Evolutionary conservation across 1,140 invertebrate species (phyloP), one percentile per base, ranked within the genome.

Genomic region (Scaptomyza pallida): DNA sequence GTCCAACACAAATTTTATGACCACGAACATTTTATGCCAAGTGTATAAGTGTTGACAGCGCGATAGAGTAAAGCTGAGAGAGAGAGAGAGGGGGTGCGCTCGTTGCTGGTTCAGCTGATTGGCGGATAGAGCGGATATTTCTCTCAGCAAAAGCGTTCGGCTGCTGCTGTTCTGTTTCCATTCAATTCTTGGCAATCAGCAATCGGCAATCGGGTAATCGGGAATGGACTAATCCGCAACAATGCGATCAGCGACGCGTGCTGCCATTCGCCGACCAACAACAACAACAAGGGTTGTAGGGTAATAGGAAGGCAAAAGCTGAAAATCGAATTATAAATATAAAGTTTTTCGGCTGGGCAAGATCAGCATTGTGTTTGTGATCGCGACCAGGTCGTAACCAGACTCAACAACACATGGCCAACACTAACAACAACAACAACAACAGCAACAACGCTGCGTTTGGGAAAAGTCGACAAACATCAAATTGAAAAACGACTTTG

Each of bases 101-200:
- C n/a, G 16, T 19, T 15, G 16, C 5, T 6, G 10, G 15, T 3
- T 8, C 33, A 8, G 13, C 33, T n/a, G 3, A n/a, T 37, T 37
- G n/a, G 33, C 12, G n/a, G 33, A 2, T 3, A 37, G 43, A 64
- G 41, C 73, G 78, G 79, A 78, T 65, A 33, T 77, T 60, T 80
- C 81, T 71, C 64, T 85, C 76, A 59, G 70, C 69, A 40, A 30
- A n/a, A 6, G 35, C 23, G 9, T 5, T 26, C 26, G 26, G 26
- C 16, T 15, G 50, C 54, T 43, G 33, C 43, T 51, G 51, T 47
- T 64, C n/a, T n/a, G n/a, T 64, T 0, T 6, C 35, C 52, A 62
- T 70, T 55, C 65, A 61, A 41, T 26, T 19, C 15, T 21, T 43
- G 33, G 40, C 23, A 57, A 67, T 67, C 61, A 23, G 57, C 50